A percentile compares a stretch with the other conserved stretches of the same genome.
These are phyloP conservation scores for Lepidocolaptes lacrymiger DNA, from an alignment of 2,797 vertebrate genomes.

Conservation along the genomic window DNA sequence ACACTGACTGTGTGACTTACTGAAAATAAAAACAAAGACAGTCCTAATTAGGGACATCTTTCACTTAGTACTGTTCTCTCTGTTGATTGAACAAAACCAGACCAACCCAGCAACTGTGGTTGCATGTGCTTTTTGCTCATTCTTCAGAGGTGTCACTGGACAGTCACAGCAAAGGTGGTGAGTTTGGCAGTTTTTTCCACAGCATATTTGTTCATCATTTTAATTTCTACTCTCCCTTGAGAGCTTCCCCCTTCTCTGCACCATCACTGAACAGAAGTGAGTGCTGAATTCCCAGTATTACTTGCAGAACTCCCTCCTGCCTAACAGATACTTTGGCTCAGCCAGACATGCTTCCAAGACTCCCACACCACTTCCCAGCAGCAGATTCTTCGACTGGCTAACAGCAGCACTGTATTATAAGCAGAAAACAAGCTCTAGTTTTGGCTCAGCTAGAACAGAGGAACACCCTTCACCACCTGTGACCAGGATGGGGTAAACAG, in stretches of 20 bases:
- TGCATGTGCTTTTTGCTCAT: not conserved
- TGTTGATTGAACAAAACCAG: not conserved
- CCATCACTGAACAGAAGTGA: not conserved
- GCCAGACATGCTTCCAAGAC: not conserved
- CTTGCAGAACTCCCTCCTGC: not conserved
- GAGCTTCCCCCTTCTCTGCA: not conserved
- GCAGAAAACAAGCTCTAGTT: not conserved
- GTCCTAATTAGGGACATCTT: not conserved
- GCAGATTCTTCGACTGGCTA: not conserved
- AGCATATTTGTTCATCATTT: not conserved
- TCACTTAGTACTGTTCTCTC: not conserved
- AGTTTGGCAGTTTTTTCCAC: not conserved
- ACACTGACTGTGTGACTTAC: conserved; percentile 85
- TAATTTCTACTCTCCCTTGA: not conserved
- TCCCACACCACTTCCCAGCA: not conserved
- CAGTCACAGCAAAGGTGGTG: not conserved
- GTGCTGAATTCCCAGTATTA: no score
- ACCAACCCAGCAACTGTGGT: not conserved
- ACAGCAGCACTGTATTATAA: not conserved
- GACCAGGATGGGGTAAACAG: not conserved
- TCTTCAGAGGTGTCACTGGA: not conserved
- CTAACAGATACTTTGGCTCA: not conserved
- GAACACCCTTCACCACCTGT: not conserved
- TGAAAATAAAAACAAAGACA: conserved; percentile 30
- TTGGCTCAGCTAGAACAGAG: not conserved